Evolutionary conservation across 2,888 invertebrate genomes (phyloP).

Genomic region (Euphydryas editha): DNA sequence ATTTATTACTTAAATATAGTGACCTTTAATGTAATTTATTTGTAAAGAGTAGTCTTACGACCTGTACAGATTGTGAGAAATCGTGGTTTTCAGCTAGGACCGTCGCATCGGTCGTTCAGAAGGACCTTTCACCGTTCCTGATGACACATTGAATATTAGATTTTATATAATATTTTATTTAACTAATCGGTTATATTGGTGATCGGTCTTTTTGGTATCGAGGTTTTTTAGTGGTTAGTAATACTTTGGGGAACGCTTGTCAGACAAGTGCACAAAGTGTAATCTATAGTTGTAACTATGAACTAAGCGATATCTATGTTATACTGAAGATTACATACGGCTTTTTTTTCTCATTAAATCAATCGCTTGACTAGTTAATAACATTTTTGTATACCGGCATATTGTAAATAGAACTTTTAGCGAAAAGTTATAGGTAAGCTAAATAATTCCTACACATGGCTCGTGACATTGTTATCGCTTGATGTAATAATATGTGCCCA

Average conservation of each 20-base stretch:
- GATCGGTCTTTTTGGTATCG: constrained; percentile 40
- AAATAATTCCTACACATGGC: constrained; percentile 39
- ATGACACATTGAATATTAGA: constrained; percentile 15
- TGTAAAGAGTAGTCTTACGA: constrained; percentile 65
- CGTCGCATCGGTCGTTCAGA: background rate
- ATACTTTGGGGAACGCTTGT: constrained; percentile 73
- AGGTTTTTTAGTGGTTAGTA: constrained; percentile 53
- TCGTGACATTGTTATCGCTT: constrained; percentile 39
- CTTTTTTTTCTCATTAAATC: constrained; percentile 21
- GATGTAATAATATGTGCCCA: constrained; percentile 23
- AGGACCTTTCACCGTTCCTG: constrained; percentile 11
- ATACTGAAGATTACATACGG: constrained; percentile 40
- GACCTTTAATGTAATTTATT: constrained; percentile 78
- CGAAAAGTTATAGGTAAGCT: constrained; percentile 34
- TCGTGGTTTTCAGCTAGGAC: constrained; percentile 20
- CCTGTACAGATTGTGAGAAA: constrained; percentile 53
- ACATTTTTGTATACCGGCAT: constrained; percentile 11
- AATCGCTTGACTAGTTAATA: constrained; percentile 27
- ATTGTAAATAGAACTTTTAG: constrained; percentile 32
- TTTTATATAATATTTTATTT: constrained; percentile 25
- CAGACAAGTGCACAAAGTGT: constrained; percentile 78
- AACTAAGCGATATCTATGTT: constrained; percentile 60
- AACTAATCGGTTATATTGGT: constrained; percentile 20
- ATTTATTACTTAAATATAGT: constrained; percentile 77
- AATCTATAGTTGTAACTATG: constrained; percentile 49